Conservation (phyloP, 2,113 vertebrate species). For the Strix aluco region DNA sequence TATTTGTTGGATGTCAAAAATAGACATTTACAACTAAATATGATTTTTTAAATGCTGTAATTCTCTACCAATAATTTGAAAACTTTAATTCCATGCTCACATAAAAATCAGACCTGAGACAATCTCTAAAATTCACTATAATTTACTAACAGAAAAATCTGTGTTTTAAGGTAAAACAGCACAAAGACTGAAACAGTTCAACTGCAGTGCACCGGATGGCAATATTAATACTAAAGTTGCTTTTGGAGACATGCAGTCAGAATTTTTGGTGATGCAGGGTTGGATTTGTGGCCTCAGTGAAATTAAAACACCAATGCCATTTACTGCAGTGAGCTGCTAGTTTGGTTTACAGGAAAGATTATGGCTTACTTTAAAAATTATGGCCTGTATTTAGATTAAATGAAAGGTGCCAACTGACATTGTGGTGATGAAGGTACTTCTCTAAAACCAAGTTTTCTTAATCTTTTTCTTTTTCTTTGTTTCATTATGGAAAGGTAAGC, state of each 20-base stretch:
- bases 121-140: background rate
- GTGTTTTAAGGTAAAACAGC: background rate
- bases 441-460: background rate
- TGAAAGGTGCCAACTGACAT: background rate
- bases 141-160: background rate
- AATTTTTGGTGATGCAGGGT: background rate
- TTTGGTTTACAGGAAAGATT: background rate
- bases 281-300: background rate
- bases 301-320: background rate
- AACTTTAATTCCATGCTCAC: background rate
- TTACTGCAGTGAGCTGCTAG: background rate
- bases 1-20: background rate
- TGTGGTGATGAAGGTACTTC: background rate
- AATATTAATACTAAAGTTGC: background rate
- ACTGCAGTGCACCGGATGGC: background rate
- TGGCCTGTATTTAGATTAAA: background rate
- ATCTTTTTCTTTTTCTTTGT: background rate
- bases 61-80: background rate
- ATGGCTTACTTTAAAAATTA: background rate
- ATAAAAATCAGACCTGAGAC: background rate
- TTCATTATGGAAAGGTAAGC: background rate
- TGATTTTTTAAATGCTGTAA: background rate
- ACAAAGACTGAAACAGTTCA: background rate
- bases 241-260: background rate
- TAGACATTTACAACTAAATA: background rate